Conservation (phyloP, 2,113 vertebrate genomes). For the Pteruthius melanotis region DNA sequence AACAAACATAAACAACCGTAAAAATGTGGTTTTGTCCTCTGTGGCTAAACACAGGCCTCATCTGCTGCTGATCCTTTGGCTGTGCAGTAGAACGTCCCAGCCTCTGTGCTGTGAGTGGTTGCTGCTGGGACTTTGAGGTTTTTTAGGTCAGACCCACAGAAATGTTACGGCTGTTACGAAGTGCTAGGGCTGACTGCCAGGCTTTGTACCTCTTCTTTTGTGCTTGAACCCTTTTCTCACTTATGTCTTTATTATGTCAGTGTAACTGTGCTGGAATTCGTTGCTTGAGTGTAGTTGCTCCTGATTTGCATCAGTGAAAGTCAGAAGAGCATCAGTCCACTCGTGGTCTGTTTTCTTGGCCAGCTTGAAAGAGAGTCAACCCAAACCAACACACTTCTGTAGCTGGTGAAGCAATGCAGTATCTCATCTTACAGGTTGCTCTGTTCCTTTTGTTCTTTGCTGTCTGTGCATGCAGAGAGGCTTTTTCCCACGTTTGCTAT, state of each 20-base stretch:
- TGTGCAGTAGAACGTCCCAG: not conserved
- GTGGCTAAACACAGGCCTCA: not conserved
- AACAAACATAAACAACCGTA: not conserved
- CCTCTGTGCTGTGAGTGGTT: not conserved
- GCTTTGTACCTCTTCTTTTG: not conserved
- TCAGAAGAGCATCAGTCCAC: not conserved
- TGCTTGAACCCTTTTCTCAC: not conserved
- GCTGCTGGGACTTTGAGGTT: fast-evolving
- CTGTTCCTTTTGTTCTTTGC: not conserved
- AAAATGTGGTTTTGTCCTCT: not conserved
- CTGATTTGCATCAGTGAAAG: not conserved
- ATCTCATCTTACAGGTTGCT: not conserved
- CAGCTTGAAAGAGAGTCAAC: not conserved
- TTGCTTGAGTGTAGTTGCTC: not conserved
- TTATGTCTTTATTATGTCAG: not conserved
- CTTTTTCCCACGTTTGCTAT: not conserved
- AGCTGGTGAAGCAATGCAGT: not conserved
- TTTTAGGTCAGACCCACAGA: not conserved
- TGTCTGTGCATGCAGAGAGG: not conserved
- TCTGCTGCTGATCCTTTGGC: not conserved
- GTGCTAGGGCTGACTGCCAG: not conserved
- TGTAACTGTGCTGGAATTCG: not conserved
- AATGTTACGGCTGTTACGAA: fast-evolving
- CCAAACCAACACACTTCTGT: not conserved
- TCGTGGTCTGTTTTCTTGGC: not conserved